phyloP scores from a whole-genome alignment of 1,140 invertebrate genomes.

The Contarinia nasturtii region DNA sequence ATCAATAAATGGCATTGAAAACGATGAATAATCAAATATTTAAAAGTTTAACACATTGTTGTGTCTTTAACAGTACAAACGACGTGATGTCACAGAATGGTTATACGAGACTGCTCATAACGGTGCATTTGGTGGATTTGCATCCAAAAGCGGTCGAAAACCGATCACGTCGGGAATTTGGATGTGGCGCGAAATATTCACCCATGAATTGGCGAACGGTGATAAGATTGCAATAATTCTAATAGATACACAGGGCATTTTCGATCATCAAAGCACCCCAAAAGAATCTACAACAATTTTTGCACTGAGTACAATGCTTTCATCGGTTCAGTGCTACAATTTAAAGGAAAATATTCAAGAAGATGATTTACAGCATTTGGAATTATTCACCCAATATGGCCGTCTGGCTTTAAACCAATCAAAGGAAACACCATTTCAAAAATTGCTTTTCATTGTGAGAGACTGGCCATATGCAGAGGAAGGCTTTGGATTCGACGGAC shows the following conservation, averaged over 20 bases:
- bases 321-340: conserved; percentile 94
- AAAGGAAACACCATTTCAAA: conserved; percentile 81
- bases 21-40: no score
- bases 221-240: conserved; percentile 75
- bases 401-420: conserved; percentile 80
- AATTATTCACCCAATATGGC: conserved; percentile 94
- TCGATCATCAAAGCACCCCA: conserved; percentile 91
- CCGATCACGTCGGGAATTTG: conserved; percentile 88
- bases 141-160: conserved; percentile 86
- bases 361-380: conserved; percentile 84
- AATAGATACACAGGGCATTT: conserved; percentile 94
- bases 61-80: not conserved
- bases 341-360: conserved; percentile 90
- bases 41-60: no score
- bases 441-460: conserved; percentile 83
- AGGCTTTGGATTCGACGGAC: conserved; percentile 65
- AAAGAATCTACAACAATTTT: conserved; percentile 93
- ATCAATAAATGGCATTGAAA: no score
- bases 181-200: conserved; percentile 88
- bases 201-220: conserved; percentile 49
- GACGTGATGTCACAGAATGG: not conserved
- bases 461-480: conserved; percentile 99
- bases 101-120: not conserved
- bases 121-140: conserved; percentile 47
- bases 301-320: conserved; percentile 86